Evolutionary conservation across 1,140 invertebrate species (phyloP), one percentile per base, ranked within the genome.

Genomic region (Nilaparvata lugens): DNA sequence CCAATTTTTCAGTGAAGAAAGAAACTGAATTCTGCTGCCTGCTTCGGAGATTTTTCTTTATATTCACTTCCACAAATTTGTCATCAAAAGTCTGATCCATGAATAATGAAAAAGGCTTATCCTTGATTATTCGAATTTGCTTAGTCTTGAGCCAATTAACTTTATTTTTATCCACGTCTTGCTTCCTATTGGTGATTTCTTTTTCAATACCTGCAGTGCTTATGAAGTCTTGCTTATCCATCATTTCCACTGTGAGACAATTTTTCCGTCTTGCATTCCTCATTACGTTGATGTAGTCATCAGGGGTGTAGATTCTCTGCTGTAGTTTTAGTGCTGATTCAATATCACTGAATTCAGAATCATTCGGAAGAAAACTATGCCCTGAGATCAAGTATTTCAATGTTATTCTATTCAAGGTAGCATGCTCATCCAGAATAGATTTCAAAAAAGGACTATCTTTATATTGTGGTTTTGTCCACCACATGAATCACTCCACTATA

Each of bases 351-450:
- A 74, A 71, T 54, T 73, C 69, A 19, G 62, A 65, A 60, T 75
- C 70, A 64, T 73, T 74, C 2, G 68, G 67, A 23, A 75, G 58
- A 58, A 72, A 74, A 38, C 60, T 69, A 57, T 75, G 72, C 2
- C 70, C 71, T 18, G 69, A 23, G n/a, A n/a, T n/a, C n/a, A n/a
- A n/a, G n/a, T n/a, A n/a, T n/a, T n/a, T n/a, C n/a, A n/a, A n/a
- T n/a, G n/a, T n/a, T n/a, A n/a, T n/a, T n/a, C n/a, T n/a, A n/a
- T n/a, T n/a, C n/a, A n/a, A n/a, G n/a, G n/a, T n/a, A n/a, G n/a
- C n/a, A n/a, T n/a, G n/a, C n/a, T n/a, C n/a, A n/a, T n/a, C n/a
- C n/a, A n/a, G n/a, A n/a, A n/a, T n/a, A n/a, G n/a, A n/a, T n/a
- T n/a, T n/a, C n/a, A n/a, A n/a, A n/a, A n/a, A n/a, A n/a, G n/a